Percentiles rank a stretch among this genome's conserved stretches.
phyloP scores from a whole-genome alignment of 2,888 invertebrate species.

The Aporophyla lueneburgensis region DNA sequence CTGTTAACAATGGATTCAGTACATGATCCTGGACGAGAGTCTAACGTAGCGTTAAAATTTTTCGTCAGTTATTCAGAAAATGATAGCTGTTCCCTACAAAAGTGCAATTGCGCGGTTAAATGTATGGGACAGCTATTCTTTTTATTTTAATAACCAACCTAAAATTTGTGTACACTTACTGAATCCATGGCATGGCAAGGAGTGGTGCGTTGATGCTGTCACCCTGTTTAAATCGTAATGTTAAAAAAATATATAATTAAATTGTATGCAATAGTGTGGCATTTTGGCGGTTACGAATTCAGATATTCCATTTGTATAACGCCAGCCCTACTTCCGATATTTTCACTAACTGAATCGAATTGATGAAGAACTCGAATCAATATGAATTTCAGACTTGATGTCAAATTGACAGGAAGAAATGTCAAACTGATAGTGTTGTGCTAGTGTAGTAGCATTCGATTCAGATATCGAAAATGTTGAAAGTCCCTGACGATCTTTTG shows the following conservation, averaged over 20 bases:
- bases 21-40: no score
- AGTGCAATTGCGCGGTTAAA: no score
- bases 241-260: neutral
- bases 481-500: neutral
- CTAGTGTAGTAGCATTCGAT: neutral
- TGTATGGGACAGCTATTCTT: no score
- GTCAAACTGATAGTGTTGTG: slow-evolving; percentile 28
- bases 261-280: neutral
- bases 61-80: no score
- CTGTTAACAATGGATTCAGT: no score
- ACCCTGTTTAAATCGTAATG: neutral
- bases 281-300: slow-evolving; percentile 6
- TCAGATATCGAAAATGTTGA: slow-evolving; percentile 16
- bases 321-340: neutral
- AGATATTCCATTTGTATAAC: neutral
- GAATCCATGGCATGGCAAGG: no score
- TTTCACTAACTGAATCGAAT: slow-evolving; percentile 15
- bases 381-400: neutral
- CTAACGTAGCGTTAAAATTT: no score
- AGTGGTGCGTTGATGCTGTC: no score
- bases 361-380: neutral
- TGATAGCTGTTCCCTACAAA: no score
- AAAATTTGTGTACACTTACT: no score
- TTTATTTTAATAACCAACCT: no score
- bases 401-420: slow-evolving; percentile 5